Base-by-base conservation (phyloP, 2,888 invertebrate species). In the Aporophyla nigra region DNA sequence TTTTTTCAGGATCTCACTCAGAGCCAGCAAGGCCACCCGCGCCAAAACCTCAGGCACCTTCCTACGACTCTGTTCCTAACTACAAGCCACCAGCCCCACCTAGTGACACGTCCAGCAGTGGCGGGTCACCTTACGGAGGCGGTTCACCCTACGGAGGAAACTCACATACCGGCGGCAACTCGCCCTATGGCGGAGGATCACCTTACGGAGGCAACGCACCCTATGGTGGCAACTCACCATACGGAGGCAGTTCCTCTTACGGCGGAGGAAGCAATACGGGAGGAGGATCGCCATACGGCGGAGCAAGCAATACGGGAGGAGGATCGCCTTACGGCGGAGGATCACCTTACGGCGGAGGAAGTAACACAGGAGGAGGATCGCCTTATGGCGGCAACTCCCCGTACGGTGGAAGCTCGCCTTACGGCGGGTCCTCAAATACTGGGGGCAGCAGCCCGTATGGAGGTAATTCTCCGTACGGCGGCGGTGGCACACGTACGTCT, bases 21-120 rank as follows among this genome's bases (percentile, higher is more conserved):
- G 94, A 94, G 74, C 96, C 96, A 49, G 88, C 92, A 2, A 90
- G 91, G 71, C 95, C 95, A 5, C 89, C 94, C 0, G 89, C 92
- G 33, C 93, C 94, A 0, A 93, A 90, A 69, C 95, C 94, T 16
- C 93, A 92, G 76, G 82, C 92, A 21, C 94, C 95, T 7, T 85
- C 93, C 84, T 93, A 91, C 71, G 96, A 96, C 73, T 91, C 93
- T 4, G 87, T 93, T 2, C 97, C 97, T 6, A 93, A 92, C 84
- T 96, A 97, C 88, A 93, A 95, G 14, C 94, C 96, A n/a, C 97
- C 96, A 0, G 93, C 95, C 0, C 95, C 96, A 0, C 96, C 96
- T 33, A 90, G 87, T 76, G 83, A 88, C 14, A 70, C 85, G 85
- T 83, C 89, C 7, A 84, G 84, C 77, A 68, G 74, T 61, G 84